A percentile compares a stretch with the other conserved stretches of the same genome.
Evolutionary conservation across 1,140 invertebrate species (phyloP).

Genomic region (Mercenaria mercenaria): DNA sequence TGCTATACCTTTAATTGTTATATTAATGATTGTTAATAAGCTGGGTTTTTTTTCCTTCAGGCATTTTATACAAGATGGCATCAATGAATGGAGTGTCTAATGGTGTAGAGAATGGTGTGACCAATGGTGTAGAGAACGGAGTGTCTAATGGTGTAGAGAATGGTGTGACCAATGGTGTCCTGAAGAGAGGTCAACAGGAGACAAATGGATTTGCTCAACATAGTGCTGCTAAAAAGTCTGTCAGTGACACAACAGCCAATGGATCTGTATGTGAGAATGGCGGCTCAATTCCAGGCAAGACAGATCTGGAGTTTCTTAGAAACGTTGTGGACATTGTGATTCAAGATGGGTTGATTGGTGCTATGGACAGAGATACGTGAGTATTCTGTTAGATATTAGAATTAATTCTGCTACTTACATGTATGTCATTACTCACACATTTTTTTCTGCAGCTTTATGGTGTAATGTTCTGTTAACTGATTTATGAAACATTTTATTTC

Average conservation of each 20-base stretch:
- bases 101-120: not conserved
- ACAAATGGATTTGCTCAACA: not conserved
- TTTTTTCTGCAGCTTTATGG: too few relatives aligned
- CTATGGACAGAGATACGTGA: slow-evolving; percentile 49
- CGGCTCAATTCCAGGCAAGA: slow-evolving; percentile 24
- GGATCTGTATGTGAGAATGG: not conserved
- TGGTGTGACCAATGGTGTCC: not conserved
- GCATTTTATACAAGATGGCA: not conserved
- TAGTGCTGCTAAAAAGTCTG: slow-evolving; percentile 7
- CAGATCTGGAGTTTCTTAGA: slow-evolving; percentile 18
- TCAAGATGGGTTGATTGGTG: slow-evolving; percentile 39
- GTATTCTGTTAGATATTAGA: not conserved
- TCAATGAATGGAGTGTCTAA: not conserved
- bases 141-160: not conserved
- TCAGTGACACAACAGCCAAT: not conserved
- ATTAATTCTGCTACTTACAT: too few relatives aligned
- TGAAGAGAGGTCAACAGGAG: not conserved
- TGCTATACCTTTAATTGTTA: too few relatives aligned
- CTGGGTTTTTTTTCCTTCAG: too few relatives aligned
- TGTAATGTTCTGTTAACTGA: too few relatives aligned
- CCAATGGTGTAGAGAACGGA: slow-evolving; percentile 2
- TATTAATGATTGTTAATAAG: too few relatives aligned
- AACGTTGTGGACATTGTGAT: slow-evolving; percentile 43
- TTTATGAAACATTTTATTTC: too few relatives aligned
- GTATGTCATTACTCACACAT: too few relatives aligned